A percentile compares a stretch with the other conserved stretches of the same genome.
These are phyloP conservation scores for Oncorhynchus masou DNA, from an alignment of 2,113 vertebrate species.

Conservation along the genomic window DNA sequence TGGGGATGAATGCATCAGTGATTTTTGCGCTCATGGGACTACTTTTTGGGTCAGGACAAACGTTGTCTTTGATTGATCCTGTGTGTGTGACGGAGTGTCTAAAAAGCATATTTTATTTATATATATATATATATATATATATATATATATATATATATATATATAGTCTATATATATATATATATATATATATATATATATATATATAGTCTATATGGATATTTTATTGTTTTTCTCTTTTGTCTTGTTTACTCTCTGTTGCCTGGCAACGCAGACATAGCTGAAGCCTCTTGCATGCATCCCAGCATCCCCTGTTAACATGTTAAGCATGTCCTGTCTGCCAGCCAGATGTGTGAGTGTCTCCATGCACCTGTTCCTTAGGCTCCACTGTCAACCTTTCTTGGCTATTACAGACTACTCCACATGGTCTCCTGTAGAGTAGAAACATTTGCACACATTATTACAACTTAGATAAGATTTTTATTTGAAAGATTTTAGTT, in stretches of 20 bases:
- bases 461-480: too few species aligned
- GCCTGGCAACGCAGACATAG: conserved; percentile 32
- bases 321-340: conserved; percentile 27
- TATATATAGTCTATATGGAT: neutral
- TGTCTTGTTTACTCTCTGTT: conserved; percentile 22
- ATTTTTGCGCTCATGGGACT: neutral
- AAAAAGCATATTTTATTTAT: neutral
- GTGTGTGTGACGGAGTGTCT: neutral
- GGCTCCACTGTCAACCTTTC: conserved; percentile 20
- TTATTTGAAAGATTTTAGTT: too few species aligned
- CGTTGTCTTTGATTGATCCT: neutral
- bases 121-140: too few species aligned
- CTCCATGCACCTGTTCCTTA: neutral
- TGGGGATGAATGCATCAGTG: neutral
- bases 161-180: neutral
- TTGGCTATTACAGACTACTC: conserved; percentile 4
- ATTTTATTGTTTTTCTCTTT: conserved; percentile 14
- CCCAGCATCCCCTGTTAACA: conserved; percentile 30
- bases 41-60: neutral
- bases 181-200: too few species aligned
- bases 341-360: conserved; percentile 30
- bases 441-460: neutral
- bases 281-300: conserved; percentile 14
- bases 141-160: too few species aligned
- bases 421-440: neutral